These are phyloP conservation scores for Pasiphila rectangulata DNA, from an alignment of 2,888 invertebrate species.

Conservation along the genomic window DNA sequence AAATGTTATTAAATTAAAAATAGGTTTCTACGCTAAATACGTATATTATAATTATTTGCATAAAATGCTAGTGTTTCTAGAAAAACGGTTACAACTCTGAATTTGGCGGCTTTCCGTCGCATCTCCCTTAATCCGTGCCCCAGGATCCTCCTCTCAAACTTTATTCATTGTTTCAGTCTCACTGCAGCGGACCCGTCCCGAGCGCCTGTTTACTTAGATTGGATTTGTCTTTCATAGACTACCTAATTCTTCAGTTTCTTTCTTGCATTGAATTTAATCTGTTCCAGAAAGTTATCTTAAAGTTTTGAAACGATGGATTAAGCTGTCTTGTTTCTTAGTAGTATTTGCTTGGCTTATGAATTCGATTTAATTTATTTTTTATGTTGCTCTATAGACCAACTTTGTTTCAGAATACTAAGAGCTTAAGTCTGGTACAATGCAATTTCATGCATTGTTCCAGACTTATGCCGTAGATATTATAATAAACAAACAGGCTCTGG, in stretches of 20 bases:
- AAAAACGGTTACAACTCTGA: not conserved
- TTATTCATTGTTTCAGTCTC: conserved; percentile 69
- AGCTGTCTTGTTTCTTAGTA: conserved; percentile 22
- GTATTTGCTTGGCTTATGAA: conserved; percentile 11
- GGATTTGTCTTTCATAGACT: conserved; percentile 54
- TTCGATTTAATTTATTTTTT: conserved; percentile 4
- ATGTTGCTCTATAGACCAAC: not conserved
- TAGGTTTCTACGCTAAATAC: no score
- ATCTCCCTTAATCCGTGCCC: conserved; percentile 37
- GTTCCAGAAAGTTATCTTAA: conserved; percentile 23
- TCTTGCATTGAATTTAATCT: conserved; percentile 35
- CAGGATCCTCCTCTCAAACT: conserved; percentile 58
- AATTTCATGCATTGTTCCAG: no score
- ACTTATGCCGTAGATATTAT: no score
- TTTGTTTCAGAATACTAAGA: not conserved
- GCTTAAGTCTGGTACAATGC: not conserved
- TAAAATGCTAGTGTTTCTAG: not conserved
- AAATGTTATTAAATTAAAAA: no score
- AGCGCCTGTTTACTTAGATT: conserved; percentile 54
- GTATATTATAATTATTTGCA: no score
- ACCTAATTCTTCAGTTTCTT: conserved; percentile 44
- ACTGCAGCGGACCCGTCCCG: conserved; percentile 46
- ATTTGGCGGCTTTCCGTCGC: not conserved
- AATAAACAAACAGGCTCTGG: no score
- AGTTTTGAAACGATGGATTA: conserved; percentile 32